Evolutionary conservation across 2,113 vertebrate genomes (phyloP), one percentile per base, ranked within the genome.

Genomic region (Connochaetes taurinus): DNA sequence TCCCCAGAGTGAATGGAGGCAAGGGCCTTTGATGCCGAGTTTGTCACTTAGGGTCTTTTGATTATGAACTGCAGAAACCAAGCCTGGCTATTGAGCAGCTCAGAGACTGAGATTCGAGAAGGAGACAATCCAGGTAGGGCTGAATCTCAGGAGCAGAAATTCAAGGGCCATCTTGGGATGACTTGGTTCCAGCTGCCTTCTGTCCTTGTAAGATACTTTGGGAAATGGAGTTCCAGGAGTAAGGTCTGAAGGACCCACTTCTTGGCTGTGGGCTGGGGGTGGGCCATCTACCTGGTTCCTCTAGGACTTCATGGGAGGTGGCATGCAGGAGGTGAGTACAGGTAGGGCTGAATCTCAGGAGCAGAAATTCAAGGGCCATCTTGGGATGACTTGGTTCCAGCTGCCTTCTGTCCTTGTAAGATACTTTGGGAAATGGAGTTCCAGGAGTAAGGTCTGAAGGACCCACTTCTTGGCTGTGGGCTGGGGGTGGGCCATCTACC

Each of bases 291-390:
- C 21, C 13, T 62, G 43, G 17, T 60, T 95, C 52, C 15, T 29
- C 12, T 12, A 40, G 50, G 17, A 50, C 27, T 52, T 67, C 2
- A 0, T 27, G 27, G 23, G 36, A 64, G n/a, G 7, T 17, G 11
- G n/a, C 1, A 15, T 1, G 5, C 3, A n/a, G 47, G 19, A 74
- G 12, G 9, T 47, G 2, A 9, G 12, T 62, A n/a, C n/a, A n/a
- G 43, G 47, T 14, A 31, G 13, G 16, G 14, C 27, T 53, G 64
- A 52, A 27, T 21, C 23, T 71, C 43, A 10, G 19, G 5, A 52
- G 58, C 40, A 52, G 88, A 90, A 76, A 76, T 64, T 83, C 64
- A 82, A n/a, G 90, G 29, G 25, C 12, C 2, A 2, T 29, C 43
- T 67, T 36, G 33, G 93, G 45, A 40, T 36, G 25, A 33, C 62